Evolutionary conservation across 2,888 invertebrate genomes (phyloP).

Genomic region (Syritta pipiens): DNA sequence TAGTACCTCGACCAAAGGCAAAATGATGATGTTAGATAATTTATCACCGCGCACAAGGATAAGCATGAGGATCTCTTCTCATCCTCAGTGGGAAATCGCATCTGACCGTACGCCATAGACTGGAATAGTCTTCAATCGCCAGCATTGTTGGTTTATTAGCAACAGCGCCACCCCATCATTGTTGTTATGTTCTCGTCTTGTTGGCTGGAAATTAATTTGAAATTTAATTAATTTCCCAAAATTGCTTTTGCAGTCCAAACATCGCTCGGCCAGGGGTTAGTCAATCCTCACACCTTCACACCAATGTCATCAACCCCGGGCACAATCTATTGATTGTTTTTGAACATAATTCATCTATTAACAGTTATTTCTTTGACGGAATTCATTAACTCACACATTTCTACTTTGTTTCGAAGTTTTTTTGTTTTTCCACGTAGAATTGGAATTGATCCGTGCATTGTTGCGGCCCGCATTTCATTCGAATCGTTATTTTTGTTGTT

Average conservation of each 20-base stretch:
- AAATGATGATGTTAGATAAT: constrained; percentile 49
- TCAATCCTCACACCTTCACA: not conserved
- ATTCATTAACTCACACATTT: too few species aligned
- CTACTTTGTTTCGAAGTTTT: too few species aligned
- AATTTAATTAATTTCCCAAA: constrained; percentile 39
- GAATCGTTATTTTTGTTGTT: not conserved
- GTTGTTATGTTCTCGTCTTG: constrained; percentile 22
- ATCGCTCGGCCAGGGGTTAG: not conserved
- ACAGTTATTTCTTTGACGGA: not conserved
- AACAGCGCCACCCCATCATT: not conserved
- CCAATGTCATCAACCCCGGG: too few species aligned
- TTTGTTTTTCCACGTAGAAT: too few species aligned
- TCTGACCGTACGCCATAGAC: not conserved
- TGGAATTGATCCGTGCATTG: too few species aligned
- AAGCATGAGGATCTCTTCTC: not conserved
- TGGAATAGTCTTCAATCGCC: not conserved
- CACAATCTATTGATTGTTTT: not conserved
- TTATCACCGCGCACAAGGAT: constrained; percentile 12
- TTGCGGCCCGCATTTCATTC: constrained; percentile 22
- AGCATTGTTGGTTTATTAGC: constrained; percentile 3
- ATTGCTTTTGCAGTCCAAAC: not conserved
- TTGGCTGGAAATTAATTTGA: constrained; percentile 26
- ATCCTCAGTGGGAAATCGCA: not conserved
- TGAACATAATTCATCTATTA: not conserved
- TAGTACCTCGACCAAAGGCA: constrained; percentile 13